Base-by-base conservation (phyloP, 2,797 vertebrate genomes). In the Smutsia temminckii region DNA sequence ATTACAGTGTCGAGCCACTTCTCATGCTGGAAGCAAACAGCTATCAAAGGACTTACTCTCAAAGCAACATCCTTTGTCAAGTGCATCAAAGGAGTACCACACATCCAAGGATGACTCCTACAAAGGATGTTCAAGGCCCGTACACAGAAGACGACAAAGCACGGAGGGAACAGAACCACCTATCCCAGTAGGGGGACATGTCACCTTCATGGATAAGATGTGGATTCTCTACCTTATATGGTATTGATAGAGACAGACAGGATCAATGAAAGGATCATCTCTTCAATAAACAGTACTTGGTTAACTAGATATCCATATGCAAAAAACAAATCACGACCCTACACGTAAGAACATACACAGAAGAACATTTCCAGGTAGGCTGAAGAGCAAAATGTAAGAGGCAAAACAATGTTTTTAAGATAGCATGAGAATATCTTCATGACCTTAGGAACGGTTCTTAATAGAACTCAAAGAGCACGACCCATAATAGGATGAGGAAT, bases 381-480 rank as follows among this genome's bases (percentile, higher is more conserved):
- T 17, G 63, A 72, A 77, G 49, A 34, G 27, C 77, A 77, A 72
- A 27, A 49, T 2, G 27, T 37, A 29, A 78, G 90, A 27, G 64
- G 61, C 32, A 53, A 69, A 78, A 72, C 34, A 53, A 64, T 13
- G 1, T 12, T 63, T 49, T 37, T 55, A 37, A 37, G 32, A 83
- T 1, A 68, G 20, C 3, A 29, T 0, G n/a, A 61, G 29, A n/a
- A 0, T 0, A 55, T 18, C 29, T 18, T n/a, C 63, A 7, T 13
- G 9, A 69, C 40, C 68, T 7, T 9, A 69, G 40, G 13, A 78
- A 87, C 53, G 37, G 16, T 17, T 78, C 51, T 40, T 20, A 23
- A 29, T 6, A 46, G 32, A 37, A 71, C 25, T 40, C 21, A 8
- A 46, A 78, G 57, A 61, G 40, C 57, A 29, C 68, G 12, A 27